Evolutionary conservation across 2,797 vertebrate species (phyloP).

Genomic region (Mycteria americana): DNA sequence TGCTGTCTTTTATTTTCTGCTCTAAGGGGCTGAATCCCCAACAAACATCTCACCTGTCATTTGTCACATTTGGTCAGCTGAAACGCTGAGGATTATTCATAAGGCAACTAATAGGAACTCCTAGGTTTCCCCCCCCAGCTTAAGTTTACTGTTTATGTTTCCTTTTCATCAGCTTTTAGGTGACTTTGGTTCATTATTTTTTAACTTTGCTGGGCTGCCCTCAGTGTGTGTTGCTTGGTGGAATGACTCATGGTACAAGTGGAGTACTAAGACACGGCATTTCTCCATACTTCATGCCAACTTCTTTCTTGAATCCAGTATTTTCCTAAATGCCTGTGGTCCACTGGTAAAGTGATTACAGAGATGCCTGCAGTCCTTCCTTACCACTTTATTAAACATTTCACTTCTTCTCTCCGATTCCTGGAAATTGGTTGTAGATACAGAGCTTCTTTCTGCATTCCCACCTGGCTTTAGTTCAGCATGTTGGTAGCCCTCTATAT

Average conservation of each 20-base stretch:
- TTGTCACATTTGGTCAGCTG: not conserved
- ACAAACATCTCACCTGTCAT: not conserved
- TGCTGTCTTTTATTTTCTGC: not conserved
- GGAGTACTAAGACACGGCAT: not conserved
- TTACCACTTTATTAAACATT: not conserved
- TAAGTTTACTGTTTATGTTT: not conserved
- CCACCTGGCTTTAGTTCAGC: not conserved
- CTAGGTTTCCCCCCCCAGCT: not conserved
- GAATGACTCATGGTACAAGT: not conserved
- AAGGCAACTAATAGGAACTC: not conserved
- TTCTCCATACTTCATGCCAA: not conserved
- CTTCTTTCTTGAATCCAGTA: not conserved
- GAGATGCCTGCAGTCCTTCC: not conserved
- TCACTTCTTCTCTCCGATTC: not conserved
- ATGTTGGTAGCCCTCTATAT: not conserved
- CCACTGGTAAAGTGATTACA: slow-evolving; percentile 15
- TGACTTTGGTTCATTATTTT: not conserved
- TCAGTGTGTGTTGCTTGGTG: not conserved
- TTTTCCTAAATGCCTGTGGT: slow-evolving; percentile 43
- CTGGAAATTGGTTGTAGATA: slow-evolving; percentile 20
- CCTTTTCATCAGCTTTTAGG: not conserved
- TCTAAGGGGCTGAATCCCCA: not conserved
- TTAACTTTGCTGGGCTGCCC: not conserved
- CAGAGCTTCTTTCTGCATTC: not conserved
- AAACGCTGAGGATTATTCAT: not conserved